Evolutionary conservation across 2,113 vertebrate genomes (phyloP).

Genomic region (Heliornis fulica): DNA sequence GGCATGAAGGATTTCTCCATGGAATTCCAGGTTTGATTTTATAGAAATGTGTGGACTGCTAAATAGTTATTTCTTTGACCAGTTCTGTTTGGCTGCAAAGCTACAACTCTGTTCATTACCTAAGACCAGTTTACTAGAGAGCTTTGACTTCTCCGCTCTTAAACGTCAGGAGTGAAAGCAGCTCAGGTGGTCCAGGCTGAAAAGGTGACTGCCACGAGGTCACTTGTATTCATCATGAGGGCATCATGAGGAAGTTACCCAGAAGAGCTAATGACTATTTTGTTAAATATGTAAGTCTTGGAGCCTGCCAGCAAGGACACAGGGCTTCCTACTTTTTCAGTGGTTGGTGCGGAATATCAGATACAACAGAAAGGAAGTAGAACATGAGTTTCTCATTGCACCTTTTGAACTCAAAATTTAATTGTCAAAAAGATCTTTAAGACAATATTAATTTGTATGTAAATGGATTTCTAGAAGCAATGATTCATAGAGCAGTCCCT

Average conservation of each 20-base stretch:
- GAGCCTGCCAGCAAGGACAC: neutral
- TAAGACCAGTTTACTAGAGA: neutral
- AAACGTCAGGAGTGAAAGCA: neutral
- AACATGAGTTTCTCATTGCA: neutral
- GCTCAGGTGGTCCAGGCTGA: neutral
- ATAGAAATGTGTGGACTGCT: neutral
- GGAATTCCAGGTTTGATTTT: neutral
- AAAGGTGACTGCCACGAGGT: neutral
- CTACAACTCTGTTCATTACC: neutral
- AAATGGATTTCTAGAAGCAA: neutral
- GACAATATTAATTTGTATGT: neutral
- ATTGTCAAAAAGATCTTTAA: neutral
- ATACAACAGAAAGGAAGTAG: neutral
- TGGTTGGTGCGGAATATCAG: neutral
- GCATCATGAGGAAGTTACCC: neutral
- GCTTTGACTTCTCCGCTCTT: neutral
- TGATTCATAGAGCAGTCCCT: neutral
- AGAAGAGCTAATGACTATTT: neutral
- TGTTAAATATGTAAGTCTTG: neutral
- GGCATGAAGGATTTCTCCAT: neutral
- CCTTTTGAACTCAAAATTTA: neutral
- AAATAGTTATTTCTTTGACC: neutral
- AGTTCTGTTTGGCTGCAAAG: neutral
- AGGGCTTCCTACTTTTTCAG: neutral
- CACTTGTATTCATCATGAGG: neutral